Base-by-base conservation (phyloP, 2,113 vertebrate genomes). In the Setophaga petechia region DNA sequence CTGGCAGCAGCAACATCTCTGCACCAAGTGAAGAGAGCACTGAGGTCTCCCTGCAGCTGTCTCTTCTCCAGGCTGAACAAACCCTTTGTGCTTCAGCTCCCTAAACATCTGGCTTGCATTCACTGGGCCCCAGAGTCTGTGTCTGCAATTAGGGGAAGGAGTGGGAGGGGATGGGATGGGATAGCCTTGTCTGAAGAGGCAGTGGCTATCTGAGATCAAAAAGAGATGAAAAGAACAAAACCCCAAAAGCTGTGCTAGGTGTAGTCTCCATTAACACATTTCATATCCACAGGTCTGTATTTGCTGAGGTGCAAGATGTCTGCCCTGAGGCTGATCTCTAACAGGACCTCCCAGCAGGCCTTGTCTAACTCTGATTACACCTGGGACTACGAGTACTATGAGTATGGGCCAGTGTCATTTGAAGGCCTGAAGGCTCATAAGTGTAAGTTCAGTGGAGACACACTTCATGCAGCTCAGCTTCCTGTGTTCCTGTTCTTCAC, bases 381-480 rank as follows among this genome's bases (percentile, higher is more conserved):
- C 87, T 99, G 99, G 99, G 98, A 99, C 88, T 99, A 99, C 4
- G 99, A 99, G 86, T 99, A 99, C 96, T 99, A 99, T 19, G 99
- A 99, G 83, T 99, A 99, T 0, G 99, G 98, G 92, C 99, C 99
- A 0, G 98, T 99, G 96, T 99, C 99, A 2, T 99, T 99, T 91
- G 99, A 99, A 96, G 99, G 99, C 84, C 97, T 99, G 82, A 99
- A 98, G 85, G 99, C 98, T 94, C 98, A 99, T 90, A 99, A 99
- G 98, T 99, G 99, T 99, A 98, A 99, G 99, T 95, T 81, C 62
- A 74, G 39, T 23, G 28, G 35, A 65, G 39, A 25, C 25, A 12
- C 6, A 25, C 17, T 28, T 8, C 10, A 14, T 9, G 52, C 81
- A 61, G 37, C 39, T 37, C 49, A 79, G 15, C 41, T 89, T 76